Evolutionary conservation across 2,797 vertebrate species (phyloP).

Genomic region (Karalla daura): DNA sequence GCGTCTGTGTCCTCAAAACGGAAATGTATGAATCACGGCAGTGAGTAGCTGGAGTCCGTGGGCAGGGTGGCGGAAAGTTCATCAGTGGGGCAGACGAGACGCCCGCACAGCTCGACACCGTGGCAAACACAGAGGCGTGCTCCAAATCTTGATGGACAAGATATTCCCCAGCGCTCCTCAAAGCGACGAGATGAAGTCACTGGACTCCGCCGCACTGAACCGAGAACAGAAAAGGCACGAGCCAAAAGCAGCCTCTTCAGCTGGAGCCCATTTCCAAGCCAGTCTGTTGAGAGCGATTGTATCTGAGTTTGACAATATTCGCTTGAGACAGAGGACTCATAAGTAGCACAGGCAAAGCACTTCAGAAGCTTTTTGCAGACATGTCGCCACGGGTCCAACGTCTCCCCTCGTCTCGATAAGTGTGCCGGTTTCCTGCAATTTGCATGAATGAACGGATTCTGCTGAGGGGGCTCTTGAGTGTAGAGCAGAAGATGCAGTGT

Average conservation of each 20-base stretch:
- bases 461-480: constrained; percentile 33
- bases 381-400: constrained; percentile 21
- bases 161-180: constrained; percentile 32
- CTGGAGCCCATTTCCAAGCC: constrained; percentile 48
- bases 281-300: constrained; percentile 29
- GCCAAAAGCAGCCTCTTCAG: constrained; percentile 32
- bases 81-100: constrained; percentile 55
- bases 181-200: constrained; percentile 40
- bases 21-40: constrained; percentile 55
- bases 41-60: constrained; percentile 35
- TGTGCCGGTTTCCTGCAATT: constrained; percentile 51
- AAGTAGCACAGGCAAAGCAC: constrained; percentile 42
- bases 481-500: constrained; percentile 12
- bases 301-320: constrained; percentile 34
- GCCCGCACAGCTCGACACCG: constrained; percentile 34
- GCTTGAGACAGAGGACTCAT: constrained; percentile 8
- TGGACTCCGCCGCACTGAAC: constrained; percentile 15
- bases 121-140: constrained; percentile 22
- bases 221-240: constrained; percentile 16
- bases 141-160: constrained; percentile 43
- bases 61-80: constrained; percentile 50
- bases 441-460: constrained; percentile 48
- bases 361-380: constrained; percentile 37
- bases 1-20: not conserved
- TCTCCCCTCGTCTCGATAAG: constrained; percentile 38